These are phyloP conservation scores for Mesopsocus fuscifrons DNA, from an alignment of 2,888 invertebrate species.

Conservation along the genomic window DNA sequence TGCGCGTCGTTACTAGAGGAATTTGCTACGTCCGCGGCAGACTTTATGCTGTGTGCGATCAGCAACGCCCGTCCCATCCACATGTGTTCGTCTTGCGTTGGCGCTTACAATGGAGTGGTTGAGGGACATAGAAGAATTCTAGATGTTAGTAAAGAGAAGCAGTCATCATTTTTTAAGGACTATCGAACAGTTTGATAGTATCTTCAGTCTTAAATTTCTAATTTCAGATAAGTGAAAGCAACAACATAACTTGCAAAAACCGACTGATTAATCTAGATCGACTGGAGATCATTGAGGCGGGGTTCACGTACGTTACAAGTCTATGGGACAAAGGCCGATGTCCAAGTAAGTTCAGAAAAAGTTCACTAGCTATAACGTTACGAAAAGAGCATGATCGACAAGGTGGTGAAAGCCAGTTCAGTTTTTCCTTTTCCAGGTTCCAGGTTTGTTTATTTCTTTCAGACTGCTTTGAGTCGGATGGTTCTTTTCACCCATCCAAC, in stretches of 20 bases:
- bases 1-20: constrained; percentile 17
- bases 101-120: constrained; percentile 31
- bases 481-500: constrained; percentile 28
- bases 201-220: too few species aligned
- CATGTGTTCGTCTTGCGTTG: constrained; percentile 37
- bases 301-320: constrained; percentile 32
- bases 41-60: constrained; percentile 40
- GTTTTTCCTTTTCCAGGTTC: too few species aligned
- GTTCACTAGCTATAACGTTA: too few species aligned
- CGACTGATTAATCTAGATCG: constrained; percentile 39
- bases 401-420: too few species aligned
- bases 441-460: too few species aligned
- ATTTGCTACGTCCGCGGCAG: constrained; percentile 35
- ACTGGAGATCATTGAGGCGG: constrained; percentile 36
- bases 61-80: constrained; percentile 37
- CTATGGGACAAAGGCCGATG: constrained; percentile 44
- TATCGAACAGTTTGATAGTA: neutral
- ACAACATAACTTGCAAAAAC: constrained; percentile 34
- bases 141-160: constrained; percentile 19
- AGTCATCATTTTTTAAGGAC: neutral
- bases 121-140: constrained; percentile 32
- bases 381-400: too few species aligned
- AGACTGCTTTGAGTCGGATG: constrained; percentile 36
- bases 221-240: constrained; percentile 25
- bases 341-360: constrained; percentile 28